These are phyloP conservation scores for Molossus molossus DNA, from an alignment of 2,797 vertebrate genomes.

Conservation along the genomic window DNA sequence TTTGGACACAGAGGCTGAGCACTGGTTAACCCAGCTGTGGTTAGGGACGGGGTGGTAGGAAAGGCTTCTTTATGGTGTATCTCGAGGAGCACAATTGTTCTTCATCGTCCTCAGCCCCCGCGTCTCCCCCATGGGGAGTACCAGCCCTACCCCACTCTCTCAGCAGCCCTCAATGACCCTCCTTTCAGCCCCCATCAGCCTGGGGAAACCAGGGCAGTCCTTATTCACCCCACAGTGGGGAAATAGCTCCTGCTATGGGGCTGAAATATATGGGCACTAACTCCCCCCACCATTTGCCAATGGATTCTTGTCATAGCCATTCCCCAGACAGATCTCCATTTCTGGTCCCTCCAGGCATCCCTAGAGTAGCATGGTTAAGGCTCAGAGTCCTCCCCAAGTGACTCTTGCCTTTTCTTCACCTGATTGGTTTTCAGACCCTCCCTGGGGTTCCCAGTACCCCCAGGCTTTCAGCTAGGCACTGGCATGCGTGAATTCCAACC, in stretches of 20 bases:
- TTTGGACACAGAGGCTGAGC: background rate
- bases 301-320: background rate
- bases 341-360: background rate
- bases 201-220: background rate
- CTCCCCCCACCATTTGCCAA: background rate
- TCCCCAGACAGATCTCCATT: background rate
- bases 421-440: background rate
- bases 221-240: background rate
- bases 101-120: background rate
- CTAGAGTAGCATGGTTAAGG: background rate
- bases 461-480: background rate
- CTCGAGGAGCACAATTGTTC: background rate
- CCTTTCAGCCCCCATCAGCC: background rate
- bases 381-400: background rate
- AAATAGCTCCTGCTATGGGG: background rate
- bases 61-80: background rate
- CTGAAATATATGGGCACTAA: background rate
- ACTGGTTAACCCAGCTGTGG: background rate
- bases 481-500: background rate
- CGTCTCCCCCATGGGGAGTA: background rate
- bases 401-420: background rate
- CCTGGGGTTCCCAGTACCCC: accelerated
- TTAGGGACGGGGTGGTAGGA: accelerated
- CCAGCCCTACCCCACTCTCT: background rate
- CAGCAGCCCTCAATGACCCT: background rate